A percentile compares a stretch with the other conserved stretches of the same genome.
Conservation (phyloP, 92 coral and sea anemone species). For the Isaurus tuberculatus region DNA sequence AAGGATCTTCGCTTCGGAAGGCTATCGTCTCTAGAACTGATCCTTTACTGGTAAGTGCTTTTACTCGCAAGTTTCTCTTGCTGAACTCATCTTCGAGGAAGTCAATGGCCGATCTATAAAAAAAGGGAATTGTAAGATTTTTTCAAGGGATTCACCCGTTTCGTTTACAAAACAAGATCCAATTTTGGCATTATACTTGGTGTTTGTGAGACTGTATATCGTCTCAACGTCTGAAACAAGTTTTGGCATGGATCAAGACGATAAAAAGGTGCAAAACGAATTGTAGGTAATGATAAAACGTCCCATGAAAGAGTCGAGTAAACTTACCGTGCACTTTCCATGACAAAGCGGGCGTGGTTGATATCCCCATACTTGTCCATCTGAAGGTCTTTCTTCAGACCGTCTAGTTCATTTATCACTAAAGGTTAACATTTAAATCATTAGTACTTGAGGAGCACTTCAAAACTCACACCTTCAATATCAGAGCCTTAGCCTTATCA, state of each 20-base stretch:
- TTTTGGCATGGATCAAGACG: too few relatives aligned
- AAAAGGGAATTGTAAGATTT: not conserved
- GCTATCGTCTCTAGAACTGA: conserved; percentile 94
- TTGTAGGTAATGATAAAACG: too few relatives aligned
- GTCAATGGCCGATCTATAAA: conserved; percentile 81
- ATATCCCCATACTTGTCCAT: conserved; percentile 67
- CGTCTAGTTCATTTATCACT: conserved; percentile 98
- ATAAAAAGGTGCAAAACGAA: too few relatives aligned
- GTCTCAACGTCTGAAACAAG: too few relatives aligned
- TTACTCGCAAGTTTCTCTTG: conserved; percentile 77
- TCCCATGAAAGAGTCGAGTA: not conserved
- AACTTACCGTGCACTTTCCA: conserved; percentile 82
- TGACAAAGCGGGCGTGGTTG: conserved; percentile 85
- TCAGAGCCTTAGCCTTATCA: too few relatives aligned
- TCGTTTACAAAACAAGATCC: too few relatives aligned
- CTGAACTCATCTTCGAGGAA: conserved; percentile 96
- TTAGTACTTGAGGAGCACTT: not conserved
- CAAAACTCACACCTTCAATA: not conserved
- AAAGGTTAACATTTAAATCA: not conserved
- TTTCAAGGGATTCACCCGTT: not conserved
- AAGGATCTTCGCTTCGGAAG: conserved; percentile 94
- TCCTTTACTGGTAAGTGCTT: conserved; percentile 96
- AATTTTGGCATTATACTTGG: too few relatives aligned
- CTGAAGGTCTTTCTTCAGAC: conserved; percentile 76
- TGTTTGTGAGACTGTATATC: too few relatives aligned